Conservation (phyloP, 2,113 vertebrate species). For the Cyrtonyx montezumae region DNA sequence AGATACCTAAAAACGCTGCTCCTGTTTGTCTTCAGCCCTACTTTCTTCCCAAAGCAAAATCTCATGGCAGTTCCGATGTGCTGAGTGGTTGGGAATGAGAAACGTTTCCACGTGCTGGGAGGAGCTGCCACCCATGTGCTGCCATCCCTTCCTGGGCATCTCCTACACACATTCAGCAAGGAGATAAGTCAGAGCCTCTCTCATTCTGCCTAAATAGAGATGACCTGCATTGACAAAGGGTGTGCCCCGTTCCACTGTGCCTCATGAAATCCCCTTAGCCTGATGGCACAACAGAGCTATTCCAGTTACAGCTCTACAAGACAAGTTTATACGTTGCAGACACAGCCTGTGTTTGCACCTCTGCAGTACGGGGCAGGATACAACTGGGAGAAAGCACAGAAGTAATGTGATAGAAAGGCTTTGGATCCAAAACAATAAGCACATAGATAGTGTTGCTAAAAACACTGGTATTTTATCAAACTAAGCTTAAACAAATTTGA, state of each 20-base stretch:
- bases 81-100: not conserved
- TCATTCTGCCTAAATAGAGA: not conserved
- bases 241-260: not conserved
- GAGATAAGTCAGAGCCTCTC: not conserved
- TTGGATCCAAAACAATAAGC: not conserved
- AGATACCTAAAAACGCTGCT: not conserved
- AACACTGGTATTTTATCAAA: not conserved
- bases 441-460: not conserved
- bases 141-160: not conserved
- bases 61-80: accelerated
- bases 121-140: not conserved
- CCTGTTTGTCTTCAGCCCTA: not conserved
- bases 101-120: not conserved
- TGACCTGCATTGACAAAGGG: not conserved
- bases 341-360: not conserved
- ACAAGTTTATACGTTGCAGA: not conserved
- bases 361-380: not conserved
- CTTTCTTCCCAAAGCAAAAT: not conserved
- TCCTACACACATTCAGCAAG: not conserved
- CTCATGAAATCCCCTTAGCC: not conserved
- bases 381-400: not conserved
- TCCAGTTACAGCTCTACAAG: not conserved
- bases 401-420: not conserved
- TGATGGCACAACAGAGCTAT: not conserved
- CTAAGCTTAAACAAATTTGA: constrained; percentile 17